Evolutionary conservation across 1,140 invertebrate species (phyloP).

Genomic region (Dendrolimus kikuchii): DNA sequence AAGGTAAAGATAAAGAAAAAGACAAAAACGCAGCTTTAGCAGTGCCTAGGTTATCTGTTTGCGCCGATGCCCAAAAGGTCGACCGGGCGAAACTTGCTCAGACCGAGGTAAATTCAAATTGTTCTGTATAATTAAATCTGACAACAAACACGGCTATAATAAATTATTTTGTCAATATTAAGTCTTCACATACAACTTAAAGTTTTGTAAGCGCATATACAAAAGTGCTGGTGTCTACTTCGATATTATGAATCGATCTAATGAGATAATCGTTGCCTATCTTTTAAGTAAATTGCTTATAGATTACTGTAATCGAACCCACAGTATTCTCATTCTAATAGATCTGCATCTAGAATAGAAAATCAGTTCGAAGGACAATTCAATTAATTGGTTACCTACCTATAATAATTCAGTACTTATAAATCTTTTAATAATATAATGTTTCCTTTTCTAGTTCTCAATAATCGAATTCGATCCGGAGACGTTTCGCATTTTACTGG

Average conservation of each 20-base stretch:
- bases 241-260: too few relatives aligned
- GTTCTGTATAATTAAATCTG: neutral
- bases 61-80: slow-evolving; percentile 94
- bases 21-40: slow-evolving; percentile 82
- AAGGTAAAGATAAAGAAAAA: slow-evolving; percentile 86
- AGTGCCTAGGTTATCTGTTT: slow-evolving; percentile 91
- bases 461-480: slow-evolving; percentile 97
- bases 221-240: too few relatives aligned
- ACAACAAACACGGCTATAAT: neutral
- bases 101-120: slow-evolving; percentile 80
- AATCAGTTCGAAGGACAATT: too few relatives aligned
- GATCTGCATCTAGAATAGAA: too few relatives aligned
- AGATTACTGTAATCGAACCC: too few relatives aligned
- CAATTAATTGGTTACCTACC: too few relatives aligned
- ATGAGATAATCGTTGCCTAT: too few relatives aligned
- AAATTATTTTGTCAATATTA: too few relatives aligned
- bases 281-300: too few relatives aligned
- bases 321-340: too few relatives aligned
- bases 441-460: slow-evolving; percentile 79
- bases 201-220: too few relatives aligned
- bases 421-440: slow-evolving; percentile 6
- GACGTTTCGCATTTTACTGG: slow-evolving; percentile 90
- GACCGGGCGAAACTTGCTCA: slow-evolving; percentile 92
- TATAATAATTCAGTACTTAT: neutral
- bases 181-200: too few relatives aligned